Evolutionary conservation across 2,888 invertebrate species (phyloP).

Genomic region (Lottia gigantea): DNA sequence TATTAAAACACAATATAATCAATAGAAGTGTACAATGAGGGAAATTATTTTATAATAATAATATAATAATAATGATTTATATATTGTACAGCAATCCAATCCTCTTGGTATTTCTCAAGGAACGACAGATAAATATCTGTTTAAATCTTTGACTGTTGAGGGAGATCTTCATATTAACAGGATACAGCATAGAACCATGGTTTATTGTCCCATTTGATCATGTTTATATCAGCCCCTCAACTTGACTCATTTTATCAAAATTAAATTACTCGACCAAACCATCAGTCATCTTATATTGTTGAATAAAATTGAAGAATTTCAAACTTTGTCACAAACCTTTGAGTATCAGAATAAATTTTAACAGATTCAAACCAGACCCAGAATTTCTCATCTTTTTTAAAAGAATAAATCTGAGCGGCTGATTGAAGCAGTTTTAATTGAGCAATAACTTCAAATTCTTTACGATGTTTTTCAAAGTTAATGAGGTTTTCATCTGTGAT

Average conservation of each 20-base stretch:
- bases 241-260: no score
- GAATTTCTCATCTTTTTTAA: conserved; percentile 86
- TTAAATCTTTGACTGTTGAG: no score
- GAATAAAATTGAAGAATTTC: background rate
- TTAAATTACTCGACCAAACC: background rate
- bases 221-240: no score
- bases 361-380: conserved; percentile 96
- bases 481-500: conserved; percentile 78
- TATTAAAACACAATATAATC: conserved; percentile 5
- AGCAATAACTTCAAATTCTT: conserved; percentile 98
- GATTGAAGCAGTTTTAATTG: conserved; percentile 95
- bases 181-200: no score
- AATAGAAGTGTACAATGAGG: no score
- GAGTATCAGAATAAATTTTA: conserved; percentile 89
- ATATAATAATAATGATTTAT: no score
- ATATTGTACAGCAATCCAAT: no score
- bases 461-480: conserved; percentile 97
- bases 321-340: conserved; percentile 75
- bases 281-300: no score
- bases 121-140: no score
- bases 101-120: no score
- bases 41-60: background rate
- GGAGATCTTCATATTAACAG: no score
- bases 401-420: conserved; percentile 93
- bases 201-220: no score